These are phyloP conservation scores for Zoanthus sociatus DNA, from an alignment of 92 coral and sea anemone species.

Conservation along the genomic window DNA sequence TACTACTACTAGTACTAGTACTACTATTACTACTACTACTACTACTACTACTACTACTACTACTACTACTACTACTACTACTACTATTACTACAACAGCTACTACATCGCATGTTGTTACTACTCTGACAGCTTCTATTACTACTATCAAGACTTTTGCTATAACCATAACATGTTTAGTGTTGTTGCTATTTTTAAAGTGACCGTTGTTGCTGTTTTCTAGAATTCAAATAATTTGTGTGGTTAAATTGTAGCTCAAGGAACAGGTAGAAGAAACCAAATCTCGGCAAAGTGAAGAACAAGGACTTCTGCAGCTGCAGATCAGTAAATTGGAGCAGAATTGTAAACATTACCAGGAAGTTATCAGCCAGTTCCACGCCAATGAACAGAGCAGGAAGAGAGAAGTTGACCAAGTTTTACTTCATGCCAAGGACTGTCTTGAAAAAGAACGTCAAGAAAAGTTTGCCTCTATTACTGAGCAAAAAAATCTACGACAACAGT, in stretches of 20 bases:
- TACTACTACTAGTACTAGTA: neutral
- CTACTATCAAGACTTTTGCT: neutral
- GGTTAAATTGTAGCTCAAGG: slow-evolving; percentile 61
- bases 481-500: slow-evolving; percentile 82
- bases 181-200: neutral
- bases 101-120: neutral
- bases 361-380: slow-evolving; percentile 79
- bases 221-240: too few species aligned
- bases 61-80: neutral
- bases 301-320: slow-evolving; percentile 69
- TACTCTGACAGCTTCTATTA: neutral
- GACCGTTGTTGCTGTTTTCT: too few species aligned
- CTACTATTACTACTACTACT: neutral
- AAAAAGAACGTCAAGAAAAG: slow-evolving; percentile 91
- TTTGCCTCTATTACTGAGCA: slow-evolving; percentile 93
- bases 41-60: neutral
- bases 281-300: slow-evolving; percentile 74
- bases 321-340: slow-evolving; percentile 78
- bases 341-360: slow-evolving; percentile 88
- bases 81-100: neutral
- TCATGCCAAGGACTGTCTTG: slow-evolving; percentile 84
- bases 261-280: slow-evolving; percentile 62
- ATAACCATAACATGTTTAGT: neutral
- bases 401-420: slow-evolving; percentile 87
- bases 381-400: slow-evolving; percentile 87